A percentile compares a stretch with the other conserved stretches of the same genome.
These are phyloP conservation scores for Dendropsophus ebraccatus DNA, from an alignment of 2,113 vertebrate species.

Conservation along the genomic window DNA sequence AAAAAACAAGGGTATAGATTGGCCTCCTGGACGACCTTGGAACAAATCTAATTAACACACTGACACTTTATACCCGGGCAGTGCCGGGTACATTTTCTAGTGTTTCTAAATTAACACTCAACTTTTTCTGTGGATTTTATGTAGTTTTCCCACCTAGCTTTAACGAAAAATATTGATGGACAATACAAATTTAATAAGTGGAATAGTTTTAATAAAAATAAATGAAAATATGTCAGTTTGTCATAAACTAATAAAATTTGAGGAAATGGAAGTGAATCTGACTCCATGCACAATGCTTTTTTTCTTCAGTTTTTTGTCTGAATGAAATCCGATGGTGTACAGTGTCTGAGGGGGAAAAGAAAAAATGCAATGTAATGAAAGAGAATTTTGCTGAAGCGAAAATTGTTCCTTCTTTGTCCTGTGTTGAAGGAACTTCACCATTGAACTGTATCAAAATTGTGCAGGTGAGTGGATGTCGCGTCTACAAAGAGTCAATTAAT, in stretches of 20 bases:
- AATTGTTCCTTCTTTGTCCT: conserved; percentile 78
- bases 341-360: conserved; percentile 76
- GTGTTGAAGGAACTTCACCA: conserved; percentile 67
- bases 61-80: too few species aligned
- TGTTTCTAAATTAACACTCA: too few species aligned
- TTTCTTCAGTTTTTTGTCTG: conserved; percentile 69
- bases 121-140: too few species aligned
- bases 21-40: too few species aligned
- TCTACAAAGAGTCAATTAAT: neutral
- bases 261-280: too few species aligned
- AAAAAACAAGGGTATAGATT: too few species aligned
- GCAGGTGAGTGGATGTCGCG: conserved; percentile 71
- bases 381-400: conserved; percentile 73
- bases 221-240: neutral
- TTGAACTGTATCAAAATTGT: conserved; percentile 80
- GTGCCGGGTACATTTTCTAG: too few species aligned
- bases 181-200: too few species aligned
- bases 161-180: too few species aligned
- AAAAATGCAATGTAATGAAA: conserved; percentile 85
- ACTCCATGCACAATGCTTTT: neutral
- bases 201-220: too few species aligned
- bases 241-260: neutral
- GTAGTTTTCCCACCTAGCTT: too few species aligned
- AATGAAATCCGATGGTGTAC: conserved; percentile 85
- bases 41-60: too few species aligned